A percentile compares a stretch with the other conserved stretches of the same genome.
Evolutionary conservation across 2,113 vertebrate genomes (phyloP).

Genomic region (Procapra przewalskii): DNA sequence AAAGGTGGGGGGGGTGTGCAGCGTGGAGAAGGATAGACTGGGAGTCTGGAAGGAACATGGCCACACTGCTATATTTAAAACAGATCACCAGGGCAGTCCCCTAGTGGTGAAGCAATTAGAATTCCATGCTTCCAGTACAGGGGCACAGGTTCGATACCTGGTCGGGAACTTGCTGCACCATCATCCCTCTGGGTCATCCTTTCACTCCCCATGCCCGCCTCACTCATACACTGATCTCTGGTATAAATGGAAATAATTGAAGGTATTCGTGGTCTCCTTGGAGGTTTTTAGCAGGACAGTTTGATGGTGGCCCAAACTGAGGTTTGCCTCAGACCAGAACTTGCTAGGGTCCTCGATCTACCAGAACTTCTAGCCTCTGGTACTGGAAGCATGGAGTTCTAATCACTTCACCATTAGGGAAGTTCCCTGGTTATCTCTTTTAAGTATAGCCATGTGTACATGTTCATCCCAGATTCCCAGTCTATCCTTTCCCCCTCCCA

Average conservation of each 20-base stretch:
- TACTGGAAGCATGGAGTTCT: background rate
- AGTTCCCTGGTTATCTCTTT: background rate
- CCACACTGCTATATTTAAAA: background rate
- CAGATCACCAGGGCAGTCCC: background rate
- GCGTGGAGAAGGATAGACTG: background rate
- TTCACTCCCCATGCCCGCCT: background rate
- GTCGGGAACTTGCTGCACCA: background rate
- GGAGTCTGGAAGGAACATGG: background rate
- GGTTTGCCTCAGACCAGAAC: background rate
- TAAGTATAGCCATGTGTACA: background rate
- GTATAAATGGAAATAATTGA: background rate
- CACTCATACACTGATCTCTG: background rate
- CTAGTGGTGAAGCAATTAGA: background rate
- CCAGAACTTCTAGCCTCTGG: background rate
- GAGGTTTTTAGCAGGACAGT: background rate
- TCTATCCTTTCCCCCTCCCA: background rate
- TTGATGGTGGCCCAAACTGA: background rate
- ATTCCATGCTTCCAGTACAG: background rate
- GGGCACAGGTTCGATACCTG: background rate
- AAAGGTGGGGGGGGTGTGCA: background rate
- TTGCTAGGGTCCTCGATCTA: background rate
- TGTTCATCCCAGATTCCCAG: background rate
- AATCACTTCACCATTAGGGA: background rate
- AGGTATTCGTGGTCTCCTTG: background rate
- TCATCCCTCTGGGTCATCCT: background rate